phyloP scores from a whole-genome alignment of 2,888 invertebrate genomes.

The Thymelicus lineola region DNA sequence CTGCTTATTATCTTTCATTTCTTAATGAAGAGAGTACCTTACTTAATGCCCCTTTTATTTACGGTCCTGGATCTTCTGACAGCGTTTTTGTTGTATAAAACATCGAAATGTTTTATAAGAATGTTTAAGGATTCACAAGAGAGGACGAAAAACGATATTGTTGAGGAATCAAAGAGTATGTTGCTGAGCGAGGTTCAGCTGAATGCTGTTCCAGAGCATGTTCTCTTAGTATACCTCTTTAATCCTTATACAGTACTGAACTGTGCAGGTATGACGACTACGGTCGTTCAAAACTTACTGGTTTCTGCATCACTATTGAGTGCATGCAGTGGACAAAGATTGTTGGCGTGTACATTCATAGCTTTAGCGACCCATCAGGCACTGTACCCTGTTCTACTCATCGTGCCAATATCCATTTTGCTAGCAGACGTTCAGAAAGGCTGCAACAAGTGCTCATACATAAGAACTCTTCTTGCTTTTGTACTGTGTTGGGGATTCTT shows the following conservation, averaged over 20 bases:
- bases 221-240: constrained; percentile 92
- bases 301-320: constrained; percentile 89
- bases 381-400: constrained; percentile 91
- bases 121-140: constrained; percentile 83
- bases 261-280: constrained; percentile 95
- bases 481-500: constrained; percentile 81
- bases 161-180: constrained; percentile 84
- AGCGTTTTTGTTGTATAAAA: constrained; percentile 89
- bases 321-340: constrained; percentile 87
- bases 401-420: constrained; percentile 92
- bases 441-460: constrained; percentile 76
- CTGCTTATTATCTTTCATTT: constrained; percentile 88
- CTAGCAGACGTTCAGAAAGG: constrained; percentile 84
- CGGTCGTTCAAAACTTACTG: constrained; percentile 94
- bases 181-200: constrained; percentile 84
- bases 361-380: constrained; percentile 93
- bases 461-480: constrained; percentile 81
- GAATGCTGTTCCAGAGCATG: constrained; percentile 87
- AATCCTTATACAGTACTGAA: constrained; percentile 95
- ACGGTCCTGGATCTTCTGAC: constrained; percentile 91
- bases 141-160: constrained; percentile 77
- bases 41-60: constrained; percentile 87
- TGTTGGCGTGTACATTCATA: constrained; percentile 87
- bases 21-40: constrained; percentile 82
- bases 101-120: constrained; percentile 88